Evolutionary conservation across 92 coral and sea anemone species (phyloP), one percentile per base, ranked within the genome.

Genomic region (Palythoa caribaeorum): DNA sequence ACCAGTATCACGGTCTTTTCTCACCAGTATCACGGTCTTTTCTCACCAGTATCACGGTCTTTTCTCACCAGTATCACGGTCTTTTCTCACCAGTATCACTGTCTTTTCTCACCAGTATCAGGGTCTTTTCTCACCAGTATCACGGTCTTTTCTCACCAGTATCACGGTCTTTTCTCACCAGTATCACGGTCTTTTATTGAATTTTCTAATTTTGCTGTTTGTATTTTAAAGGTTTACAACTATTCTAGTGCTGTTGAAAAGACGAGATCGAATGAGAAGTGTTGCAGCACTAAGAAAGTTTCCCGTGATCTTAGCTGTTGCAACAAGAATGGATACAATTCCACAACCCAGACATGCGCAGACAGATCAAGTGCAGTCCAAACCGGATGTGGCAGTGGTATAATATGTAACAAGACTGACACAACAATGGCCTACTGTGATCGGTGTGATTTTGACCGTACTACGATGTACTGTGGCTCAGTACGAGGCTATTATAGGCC

Each of bases 361-460:
- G 96, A 96, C 68, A 84, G 83, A 57, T 90, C 98, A 39, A 93
- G 87, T 88, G 76, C 83, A 38, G 91, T 77, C 5, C 85, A 92
- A 14, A 75, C 80, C n/a, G 95, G 92, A n/a, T 97, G 99, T 93
- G 99, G 99, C 37, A 80, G 90, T 73, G 96, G 98, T 11, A 93
- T 93, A 19, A 91, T 95, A 38, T 97, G 99, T 73, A 89, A 94
- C 84, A 88, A 76, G 86, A 88, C 93, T 5, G 93, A 90, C 63
- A 85, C 77, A 21, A 63, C 66, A 21, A 92, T 85, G 78, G 96
- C 99, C 2, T 77, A 80, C 85, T 97, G 99, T 68, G 87, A 92
- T 87, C 98, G 98, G 15, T 97, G 99, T 65, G 95, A 97, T 54
- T 95, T 97, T 78, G 90, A 94, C 76, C 85, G 89, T 74, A 79